phyloP scores from a whole-genome alignment of 1,140 invertebrate species.

The Neodiprion lecontei region DNA sequence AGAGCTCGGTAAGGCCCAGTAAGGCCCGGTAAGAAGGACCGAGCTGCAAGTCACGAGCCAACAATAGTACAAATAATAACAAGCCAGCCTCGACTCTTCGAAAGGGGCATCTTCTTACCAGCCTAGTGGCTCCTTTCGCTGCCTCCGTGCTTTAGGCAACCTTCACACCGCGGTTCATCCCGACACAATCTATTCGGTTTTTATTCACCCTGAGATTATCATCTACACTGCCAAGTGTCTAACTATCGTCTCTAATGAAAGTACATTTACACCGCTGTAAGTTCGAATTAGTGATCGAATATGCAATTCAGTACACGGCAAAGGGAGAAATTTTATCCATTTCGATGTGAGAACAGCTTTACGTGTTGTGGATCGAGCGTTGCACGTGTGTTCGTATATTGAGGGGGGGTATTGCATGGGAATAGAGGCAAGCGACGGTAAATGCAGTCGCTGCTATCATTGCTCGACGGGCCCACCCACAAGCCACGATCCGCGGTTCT shows the following conservation, averaged over 20 bases:
- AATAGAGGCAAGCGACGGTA: slow-evolving; percentile 20
- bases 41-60: slow-evolving; percentile 60
- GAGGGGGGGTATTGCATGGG: slow-evolving; percentile 26
- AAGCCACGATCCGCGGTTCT: slow-evolving; percentile 53
- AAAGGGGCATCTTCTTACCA: slow-evolving; percentile 43
- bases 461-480: slow-evolving; percentile 57
- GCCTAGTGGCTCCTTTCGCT: slow-evolving; percentile 43
- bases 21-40: slow-evolving; percentile 38
- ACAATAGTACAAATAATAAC: slow-evolving; percentile 64
- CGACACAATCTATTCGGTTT: no score
- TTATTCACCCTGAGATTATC: no score
- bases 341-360: slow-evolving; percentile 18
- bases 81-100: slow-evolving; percentile 45
- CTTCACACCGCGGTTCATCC: slow-evolving; percentile 26
- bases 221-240: no score
- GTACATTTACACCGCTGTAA: no score
- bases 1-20: slow-evolving; percentile 3
- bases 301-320: slow-evolving; percentile 3
- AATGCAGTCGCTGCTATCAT: slow-evolving; percentile 38
- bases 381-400: slow-evolving; percentile 24
- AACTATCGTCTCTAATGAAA: no score
- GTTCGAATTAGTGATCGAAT: slow-evolving; percentile 22
- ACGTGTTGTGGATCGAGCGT: neutral
- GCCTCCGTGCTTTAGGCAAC: slow-evolving; percentile 33
- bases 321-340: neutral